These are phyloP conservation scores for Dolichopus griseipennis DNA, from an alignment of 2,888 invertebrate species.

Conservation along the genomic window DNA sequence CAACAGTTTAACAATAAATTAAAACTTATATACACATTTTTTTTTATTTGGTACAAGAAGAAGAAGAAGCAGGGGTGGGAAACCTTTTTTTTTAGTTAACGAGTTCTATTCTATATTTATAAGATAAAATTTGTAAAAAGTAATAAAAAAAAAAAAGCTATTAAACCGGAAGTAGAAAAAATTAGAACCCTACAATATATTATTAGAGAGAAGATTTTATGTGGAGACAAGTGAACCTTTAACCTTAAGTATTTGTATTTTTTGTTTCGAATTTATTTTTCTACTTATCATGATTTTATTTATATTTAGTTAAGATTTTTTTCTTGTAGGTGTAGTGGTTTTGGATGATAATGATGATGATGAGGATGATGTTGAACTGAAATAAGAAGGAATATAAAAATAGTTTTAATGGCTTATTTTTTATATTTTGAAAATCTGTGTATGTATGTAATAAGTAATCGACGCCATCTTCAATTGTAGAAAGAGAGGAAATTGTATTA, in stretches of 20 bases:
- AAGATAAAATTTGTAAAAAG: too few species aligned
- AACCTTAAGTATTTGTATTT: neutral
- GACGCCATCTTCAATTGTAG: too few species aligned
- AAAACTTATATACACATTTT: neutral
- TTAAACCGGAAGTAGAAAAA: neutral
- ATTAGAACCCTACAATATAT: neutral
- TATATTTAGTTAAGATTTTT: neutral
- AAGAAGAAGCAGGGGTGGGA: too few species aligned
- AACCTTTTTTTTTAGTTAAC: too few species aligned
- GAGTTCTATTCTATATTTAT: too few species aligned
- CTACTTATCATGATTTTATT: neutral
- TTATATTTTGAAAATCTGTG: neutral
- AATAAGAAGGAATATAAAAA: too few species aligned
- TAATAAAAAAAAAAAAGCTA: neutral
- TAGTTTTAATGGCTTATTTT: neutral
- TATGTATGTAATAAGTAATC: too few species aligned
- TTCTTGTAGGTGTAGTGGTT: neutral
- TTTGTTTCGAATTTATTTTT: neutral
- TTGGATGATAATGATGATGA: neutral
- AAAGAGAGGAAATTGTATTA: too few species aligned
- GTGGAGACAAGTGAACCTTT: neutral
- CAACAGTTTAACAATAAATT: conserved; percentile 6
- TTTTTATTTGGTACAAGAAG: too few species aligned
- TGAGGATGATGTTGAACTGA: too few species aligned
- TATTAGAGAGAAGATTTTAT: neutral